These are phyloP conservation scores for Rhinoptilus africanus DNA, from an alignment of 2,113 vertebrate genomes.

Conservation along the genomic window DNA sequence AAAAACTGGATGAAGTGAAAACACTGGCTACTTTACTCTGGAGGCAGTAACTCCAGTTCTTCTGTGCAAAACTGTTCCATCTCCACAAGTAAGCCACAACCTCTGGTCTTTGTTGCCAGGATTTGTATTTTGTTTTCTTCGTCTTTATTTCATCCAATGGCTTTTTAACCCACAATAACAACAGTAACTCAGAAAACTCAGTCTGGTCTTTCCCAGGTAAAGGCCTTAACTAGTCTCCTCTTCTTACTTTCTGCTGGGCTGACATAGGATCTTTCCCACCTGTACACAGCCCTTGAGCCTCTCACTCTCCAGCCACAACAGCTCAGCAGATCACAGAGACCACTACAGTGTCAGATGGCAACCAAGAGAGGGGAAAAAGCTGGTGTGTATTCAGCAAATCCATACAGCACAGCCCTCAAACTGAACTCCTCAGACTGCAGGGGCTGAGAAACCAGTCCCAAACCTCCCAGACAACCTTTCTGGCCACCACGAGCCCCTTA, in stretches of 20 bases:
- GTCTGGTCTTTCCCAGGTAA: not conserved
- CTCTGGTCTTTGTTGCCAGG: fast-evolving
- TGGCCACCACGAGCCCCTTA: not conserved
- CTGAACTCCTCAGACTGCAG: fast-evolving
- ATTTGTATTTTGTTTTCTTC: not conserved
- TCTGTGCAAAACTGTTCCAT: not conserved
- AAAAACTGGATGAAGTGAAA: not conserved
- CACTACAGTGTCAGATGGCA: not conserved
- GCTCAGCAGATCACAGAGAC: not conserved
- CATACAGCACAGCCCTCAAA: fast-evolving
- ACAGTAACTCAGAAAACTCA: not conserved
- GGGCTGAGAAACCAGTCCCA: not conserved
- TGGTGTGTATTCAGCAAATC: not conserved
- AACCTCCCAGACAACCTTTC: not conserved
- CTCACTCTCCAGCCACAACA: not conserved
- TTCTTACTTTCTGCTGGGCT: not conserved
- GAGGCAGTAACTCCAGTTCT: not conserved
- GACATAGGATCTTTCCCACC: fast-evolving
- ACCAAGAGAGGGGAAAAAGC: not conserved
- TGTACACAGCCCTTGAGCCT: fast-evolving
- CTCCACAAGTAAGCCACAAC: not conserved
- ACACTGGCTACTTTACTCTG: fast-evolving
- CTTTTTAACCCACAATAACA: not conserved
- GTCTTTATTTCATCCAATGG: not conserved
- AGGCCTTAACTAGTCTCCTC: not conserved